These are phyloP conservation scores for Eilema griseolum DNA, from an alignment of 2,888 invertebrate genomes.

Conservation along the genomic window DNA sequence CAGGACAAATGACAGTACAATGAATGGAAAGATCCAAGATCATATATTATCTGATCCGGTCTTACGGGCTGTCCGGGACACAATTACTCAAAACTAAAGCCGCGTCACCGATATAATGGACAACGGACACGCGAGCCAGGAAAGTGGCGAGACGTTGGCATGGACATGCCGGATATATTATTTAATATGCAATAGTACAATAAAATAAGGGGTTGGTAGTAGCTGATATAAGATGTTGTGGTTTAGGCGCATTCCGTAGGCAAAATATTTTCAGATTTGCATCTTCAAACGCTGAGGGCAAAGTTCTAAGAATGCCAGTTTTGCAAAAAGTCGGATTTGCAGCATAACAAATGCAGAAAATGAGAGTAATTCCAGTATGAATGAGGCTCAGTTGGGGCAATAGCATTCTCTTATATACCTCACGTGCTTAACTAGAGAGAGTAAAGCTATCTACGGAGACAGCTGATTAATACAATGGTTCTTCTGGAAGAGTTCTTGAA, in stretches of 20 bases:
- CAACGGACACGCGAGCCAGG: slow-evolving; percentile 64
- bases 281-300: too few relatives aligned
- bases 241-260: neutral
- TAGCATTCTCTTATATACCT: too few relatives aligned
- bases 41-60: slow-evolving; percentile 55
- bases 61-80: slow-evolving; percentile 56
- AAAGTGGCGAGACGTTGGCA: slow-evolving; percentile 46
- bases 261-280: neutral
- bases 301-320: too few relatives aligned
- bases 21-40: slow-evolving; percentile 46
- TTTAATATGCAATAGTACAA: slow-evolving; percentile 13
- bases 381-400: too few relatives aligned
- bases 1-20: slow-evolving; percentile 44
- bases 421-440: too few relatives aligned
- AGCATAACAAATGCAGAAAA: too few relatives aligned
- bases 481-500: too few relatives aligned
- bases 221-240: neutral
- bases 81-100: slow-evolving; percentile 71
- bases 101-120: slow-evolving; percentile 69
- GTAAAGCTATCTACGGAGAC: too few relatives aligned
- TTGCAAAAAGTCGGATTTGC: neutral
- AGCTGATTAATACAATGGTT: too few relatives aligned
- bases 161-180: slow-evolving; percentile 27
- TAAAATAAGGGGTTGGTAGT: slow-evolving; percentile 16
- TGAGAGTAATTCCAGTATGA: too few relatives aligned